Evolutionary conservation across 1,140 invertebrate genomes (phyloP).

Genomic region (Cydia pomonella): DNA sequence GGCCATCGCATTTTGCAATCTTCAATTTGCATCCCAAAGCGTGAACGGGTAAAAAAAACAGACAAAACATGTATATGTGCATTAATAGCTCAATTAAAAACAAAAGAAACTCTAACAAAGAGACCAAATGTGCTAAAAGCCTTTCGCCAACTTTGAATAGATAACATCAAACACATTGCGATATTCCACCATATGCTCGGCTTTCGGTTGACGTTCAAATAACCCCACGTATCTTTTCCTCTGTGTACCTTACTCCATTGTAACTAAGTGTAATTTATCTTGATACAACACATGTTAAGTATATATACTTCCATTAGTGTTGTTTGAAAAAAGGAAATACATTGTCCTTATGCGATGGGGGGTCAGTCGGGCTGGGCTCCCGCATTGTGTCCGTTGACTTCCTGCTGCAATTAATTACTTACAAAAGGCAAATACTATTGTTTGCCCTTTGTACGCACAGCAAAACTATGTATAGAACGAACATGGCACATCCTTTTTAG

Average conservation of each 20-base stretch:
- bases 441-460: not conserved
- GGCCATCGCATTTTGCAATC: no score
- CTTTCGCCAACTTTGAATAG: conserved; percentile 26
- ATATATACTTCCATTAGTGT: not conserved
- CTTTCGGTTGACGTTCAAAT: conserved; percentile 7
- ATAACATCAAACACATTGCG: conserved; percentile 27
- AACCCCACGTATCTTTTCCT: not conserved
- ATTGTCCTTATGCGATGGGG: conserved; percentile 20
- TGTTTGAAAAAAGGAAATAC: not conserved
- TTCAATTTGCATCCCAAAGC: not conserved
- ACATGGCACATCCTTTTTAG: not conserved
- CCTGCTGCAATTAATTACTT: conserved; percentile 24
- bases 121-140: conserved; percentile 19
- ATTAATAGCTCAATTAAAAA: not conserved
- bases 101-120: conserved; percentile 5
- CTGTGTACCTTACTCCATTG: not conserved
- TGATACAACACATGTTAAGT: not conserved
- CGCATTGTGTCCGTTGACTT: conserved; percentile 18
- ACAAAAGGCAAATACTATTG: not conserved
- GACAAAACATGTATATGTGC: not conserved
- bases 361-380: conserved; percentile 15
- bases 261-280: not conserved
- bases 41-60: not conserved
- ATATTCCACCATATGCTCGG: conserved; percentile 14
- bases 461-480: not conserved